These are phyloP conservation scores for Agriopis leucophaearia DNA, from an alignment of 2,888 invertebrate genomes.

Conservation along the genomic window DNA sequence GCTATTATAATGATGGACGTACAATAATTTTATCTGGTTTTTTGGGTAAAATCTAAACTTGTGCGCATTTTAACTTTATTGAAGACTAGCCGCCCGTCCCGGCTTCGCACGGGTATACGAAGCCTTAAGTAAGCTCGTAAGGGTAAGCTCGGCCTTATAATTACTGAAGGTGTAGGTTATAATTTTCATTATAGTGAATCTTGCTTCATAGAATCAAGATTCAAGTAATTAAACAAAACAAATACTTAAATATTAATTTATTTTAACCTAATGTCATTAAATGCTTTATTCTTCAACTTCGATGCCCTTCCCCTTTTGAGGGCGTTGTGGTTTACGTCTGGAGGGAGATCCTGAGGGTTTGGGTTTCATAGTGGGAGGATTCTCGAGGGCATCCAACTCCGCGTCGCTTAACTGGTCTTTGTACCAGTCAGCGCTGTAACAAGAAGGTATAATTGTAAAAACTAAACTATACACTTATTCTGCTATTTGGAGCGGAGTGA, in stretches of 20 bases:
- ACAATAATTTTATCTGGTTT: background rate
- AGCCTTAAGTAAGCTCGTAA: no score
- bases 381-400: slow-evolving; percentile 92
- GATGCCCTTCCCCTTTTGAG: slow-evolving; percentile 67
- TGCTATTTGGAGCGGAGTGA: no score
- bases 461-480: no score
- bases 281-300: slow-evolving; percentile 62
- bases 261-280: slow-evolving; percentile 61
- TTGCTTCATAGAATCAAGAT: background rate
- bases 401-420: slow-evolving; percentile 93
- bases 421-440: slow-evolving; percentile 95
- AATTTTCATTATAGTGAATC: no score
- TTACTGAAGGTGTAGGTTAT: no score
- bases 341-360: slow-evolving; percentile 81
- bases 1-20: background rate
- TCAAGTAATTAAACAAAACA: background rate
- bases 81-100: no score
- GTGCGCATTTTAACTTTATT: no score
- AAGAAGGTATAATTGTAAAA: background rate
- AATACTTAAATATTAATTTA: slow-evolving; percentile 58
- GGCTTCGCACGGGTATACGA: no score
- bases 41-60: no score
- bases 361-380: slow-evolving; percentile 90
- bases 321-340: slow-evolving; percentile 80
- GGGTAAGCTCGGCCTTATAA: no score